These are phyloP conservation scores for Megalurothrips usitatus DNA, from an alignment of 2,888 invertebrate genomes.

Conservation along the genomic window DNA sequence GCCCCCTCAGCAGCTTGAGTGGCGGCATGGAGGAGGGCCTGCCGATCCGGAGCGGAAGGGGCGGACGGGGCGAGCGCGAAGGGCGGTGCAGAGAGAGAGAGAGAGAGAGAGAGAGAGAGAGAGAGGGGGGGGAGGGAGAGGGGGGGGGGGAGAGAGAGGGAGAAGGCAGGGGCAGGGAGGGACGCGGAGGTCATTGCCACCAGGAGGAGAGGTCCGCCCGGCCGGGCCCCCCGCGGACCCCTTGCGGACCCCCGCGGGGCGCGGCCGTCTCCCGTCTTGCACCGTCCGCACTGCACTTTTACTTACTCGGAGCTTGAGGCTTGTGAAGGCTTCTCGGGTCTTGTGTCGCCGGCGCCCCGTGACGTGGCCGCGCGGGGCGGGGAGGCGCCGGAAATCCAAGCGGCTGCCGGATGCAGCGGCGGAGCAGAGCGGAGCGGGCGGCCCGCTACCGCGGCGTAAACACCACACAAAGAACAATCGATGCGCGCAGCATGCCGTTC, in stretches of 20 bases:
- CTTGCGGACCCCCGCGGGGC: too few species aligned
- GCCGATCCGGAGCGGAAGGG: too few species aligned
- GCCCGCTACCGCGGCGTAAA: too few species aligned
- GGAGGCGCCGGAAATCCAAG: not conserved
- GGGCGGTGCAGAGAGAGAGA: conserved; percentile 4
- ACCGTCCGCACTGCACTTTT: not conserved
- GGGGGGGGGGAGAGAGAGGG: not conserved
- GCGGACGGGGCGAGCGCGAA: too few species aligned
- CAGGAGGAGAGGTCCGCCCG: conserved; percentile 34
- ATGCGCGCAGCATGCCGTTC: too few species aligned
- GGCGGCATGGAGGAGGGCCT: too few species aligned
- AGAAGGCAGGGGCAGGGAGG: not conserved
- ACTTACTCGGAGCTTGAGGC: not conserved
- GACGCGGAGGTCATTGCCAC: conserved; percentile 32
- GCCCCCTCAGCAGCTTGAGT: too few species aligned
- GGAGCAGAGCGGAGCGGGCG: not conserved
- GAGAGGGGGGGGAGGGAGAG: conserved; percentile 3
- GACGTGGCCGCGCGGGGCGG: not conserved
- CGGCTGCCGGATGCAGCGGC: too few species aligned
- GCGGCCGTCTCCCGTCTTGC: conserved; percentile 32
- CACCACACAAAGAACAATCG: too few species aligned
- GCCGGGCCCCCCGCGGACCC: too few species aligned
- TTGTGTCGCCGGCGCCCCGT: too few species aligned
- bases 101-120: not conserved
- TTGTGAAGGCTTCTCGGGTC: too few species aligned